Evolutionary conservation across 92 coral and sea anemone genomes (phyloP).

Genomic region (Epizoanthus stellaris): DNA sequence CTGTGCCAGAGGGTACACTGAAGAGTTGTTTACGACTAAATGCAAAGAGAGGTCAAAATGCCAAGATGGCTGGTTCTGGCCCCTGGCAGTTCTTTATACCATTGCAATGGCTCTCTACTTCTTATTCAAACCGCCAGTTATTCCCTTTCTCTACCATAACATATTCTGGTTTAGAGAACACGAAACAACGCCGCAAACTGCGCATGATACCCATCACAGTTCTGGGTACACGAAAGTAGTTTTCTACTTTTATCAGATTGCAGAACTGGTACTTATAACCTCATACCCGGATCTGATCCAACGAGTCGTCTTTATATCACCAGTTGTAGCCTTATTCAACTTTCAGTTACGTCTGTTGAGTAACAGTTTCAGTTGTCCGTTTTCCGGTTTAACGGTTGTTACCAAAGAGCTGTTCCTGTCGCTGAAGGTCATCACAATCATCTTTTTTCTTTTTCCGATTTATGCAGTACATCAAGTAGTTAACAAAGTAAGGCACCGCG

Average conservation of each 20-base stretch:
- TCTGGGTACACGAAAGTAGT: constrained; percentile 47
- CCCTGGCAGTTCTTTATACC: constrained; percentile 7
- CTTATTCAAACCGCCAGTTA: constrained; percentile 44
- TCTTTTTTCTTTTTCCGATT: constrained; percentile 41
- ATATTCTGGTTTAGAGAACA: constrained; percentile 49
- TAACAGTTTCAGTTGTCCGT: constrained; percentile 49
- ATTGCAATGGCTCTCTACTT: constrained; percentile 47
- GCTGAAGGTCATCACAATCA: constrained; percentile 49
- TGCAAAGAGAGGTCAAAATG: constrained; percentile 39
- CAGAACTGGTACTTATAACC: constrained; percentile 40
- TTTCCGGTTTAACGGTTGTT: constrained; percentile 67
- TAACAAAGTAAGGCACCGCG: constrained; percentile 4
- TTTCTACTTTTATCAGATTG: constrained; percentile 62
- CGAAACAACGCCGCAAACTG: background rate
- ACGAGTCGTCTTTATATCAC: constrained; percentile 9
- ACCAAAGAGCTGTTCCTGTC: constrained; percentile 64
- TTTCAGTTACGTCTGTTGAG: constrained; percentile 29
- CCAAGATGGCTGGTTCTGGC: constrained; percentile 47
- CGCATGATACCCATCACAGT: no score
- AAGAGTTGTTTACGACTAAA: constrained; percentile 40
- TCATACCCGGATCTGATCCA: constrained; percentile 27
- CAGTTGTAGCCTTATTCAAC: constrained; percentile 44
- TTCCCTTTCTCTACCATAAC: constrained; percentile 14
- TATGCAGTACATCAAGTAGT: constrained; percentile 45
- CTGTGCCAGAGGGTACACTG: constrained; percentile 54